phyloP scores from a whole-genome alignment of 1,140 invertebrate genomes.

The Babylonia areolata region DNA sequence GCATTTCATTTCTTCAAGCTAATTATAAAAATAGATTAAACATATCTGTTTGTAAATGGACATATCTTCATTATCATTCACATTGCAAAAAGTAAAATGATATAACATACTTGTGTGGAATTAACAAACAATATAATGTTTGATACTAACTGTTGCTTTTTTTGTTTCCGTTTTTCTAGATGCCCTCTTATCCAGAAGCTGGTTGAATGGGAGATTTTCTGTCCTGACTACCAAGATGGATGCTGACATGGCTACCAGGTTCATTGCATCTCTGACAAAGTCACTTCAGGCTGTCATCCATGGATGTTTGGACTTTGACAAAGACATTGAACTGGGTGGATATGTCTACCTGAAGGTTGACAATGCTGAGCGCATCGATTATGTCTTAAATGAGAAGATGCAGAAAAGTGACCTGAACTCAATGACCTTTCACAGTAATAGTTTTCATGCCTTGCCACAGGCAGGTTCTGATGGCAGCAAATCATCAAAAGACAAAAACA shows the following conservation, averaged over 20 bases:
- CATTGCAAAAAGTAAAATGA: too few relatives aligned
- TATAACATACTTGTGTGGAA: too few relatives aligned
- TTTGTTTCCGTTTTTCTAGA: neutral
- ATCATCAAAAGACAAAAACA: neutral
- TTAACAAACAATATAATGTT: too few relatives aligned
- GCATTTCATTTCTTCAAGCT: too few relatives aligned
- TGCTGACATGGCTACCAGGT: conserved; percentile 35
- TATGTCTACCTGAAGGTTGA: conserved; percentile 46
- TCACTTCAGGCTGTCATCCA: conserved; percentile 46
- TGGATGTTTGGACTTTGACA: conserved; percentile 49
- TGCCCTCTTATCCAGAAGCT: neutral
- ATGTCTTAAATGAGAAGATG: conserved; percentile 50
- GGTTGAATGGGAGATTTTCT: neutral
- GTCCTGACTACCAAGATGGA: conserved; percentile 29
- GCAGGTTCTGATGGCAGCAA: neutral
- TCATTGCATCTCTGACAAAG: conserved; percentile 44
- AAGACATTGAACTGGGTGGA: conserved; percentile 44
- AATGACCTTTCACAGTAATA: conserved; percentile 49
- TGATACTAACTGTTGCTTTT: neutral
- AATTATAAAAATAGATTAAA: too few relatives aligned
- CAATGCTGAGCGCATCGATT: conserved; percentile 39
- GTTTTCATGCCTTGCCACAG: conserved; percentile 39
- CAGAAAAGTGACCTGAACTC: conserved; percentile 43
- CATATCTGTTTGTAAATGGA: too few relatives aligned
- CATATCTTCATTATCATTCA: too few relatives aligned